A percentile compares a stretch with the other conserved stretches of the same genome.
phyloP scores from a whole-genome alignment of 2,113 vertebrate species.

The Elachura formosa region DNA sequence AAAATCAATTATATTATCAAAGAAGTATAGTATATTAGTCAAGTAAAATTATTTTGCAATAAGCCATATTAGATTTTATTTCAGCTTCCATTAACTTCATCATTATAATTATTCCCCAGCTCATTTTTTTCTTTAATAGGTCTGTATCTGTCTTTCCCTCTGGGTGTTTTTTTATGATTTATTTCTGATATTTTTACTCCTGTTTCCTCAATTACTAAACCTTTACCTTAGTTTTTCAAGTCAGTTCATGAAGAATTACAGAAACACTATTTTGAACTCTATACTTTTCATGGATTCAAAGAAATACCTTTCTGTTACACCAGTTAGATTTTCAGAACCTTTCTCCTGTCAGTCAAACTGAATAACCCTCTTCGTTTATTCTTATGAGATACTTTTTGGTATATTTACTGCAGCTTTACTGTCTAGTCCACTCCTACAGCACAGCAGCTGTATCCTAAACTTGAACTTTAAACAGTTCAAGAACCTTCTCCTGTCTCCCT shows the following conservation, averaged over 20 bases:
- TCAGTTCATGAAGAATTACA: neutral
- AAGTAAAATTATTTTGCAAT: neutral
- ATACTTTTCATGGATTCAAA: neutral
- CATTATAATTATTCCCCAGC: neutral
- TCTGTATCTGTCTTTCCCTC: neutral
- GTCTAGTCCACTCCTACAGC: neutral
- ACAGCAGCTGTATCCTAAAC: neutral
- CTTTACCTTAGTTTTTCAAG: neutral
- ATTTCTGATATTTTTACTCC: neutral
- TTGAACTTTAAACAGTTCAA: neutral
- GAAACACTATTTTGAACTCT: neutral
- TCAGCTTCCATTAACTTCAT: neutral
- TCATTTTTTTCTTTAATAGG: neutral
- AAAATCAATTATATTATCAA: neutral
- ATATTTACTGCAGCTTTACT: neutral
- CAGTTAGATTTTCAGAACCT: neutral
- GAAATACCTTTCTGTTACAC: neutral
- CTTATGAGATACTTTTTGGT: neutral
- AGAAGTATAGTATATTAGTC: neutral
- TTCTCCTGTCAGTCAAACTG: neutral
- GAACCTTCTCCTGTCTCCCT: neutral
- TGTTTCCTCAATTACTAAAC: neutral
- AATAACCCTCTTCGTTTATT: neutral
- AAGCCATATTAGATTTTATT: neutral
- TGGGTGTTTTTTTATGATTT: neutral